Evolutionary conservation across 2,888 invertebrate genomes (phyloP), one percentile per base, ranked within the genome.

Genomic region (Drosophila nr. medialis): DNA sequence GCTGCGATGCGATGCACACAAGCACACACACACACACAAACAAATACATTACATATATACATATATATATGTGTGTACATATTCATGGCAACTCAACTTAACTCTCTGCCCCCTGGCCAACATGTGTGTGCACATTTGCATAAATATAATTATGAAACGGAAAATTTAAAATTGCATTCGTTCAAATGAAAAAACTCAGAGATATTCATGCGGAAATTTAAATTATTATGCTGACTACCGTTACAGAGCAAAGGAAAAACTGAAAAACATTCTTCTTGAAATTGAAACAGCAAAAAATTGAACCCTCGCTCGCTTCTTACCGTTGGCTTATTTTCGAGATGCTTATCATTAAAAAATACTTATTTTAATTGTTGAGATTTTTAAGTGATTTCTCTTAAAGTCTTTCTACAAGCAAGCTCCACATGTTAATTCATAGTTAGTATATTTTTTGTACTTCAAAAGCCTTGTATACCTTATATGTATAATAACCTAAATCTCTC

Each of bases 71-170:
- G 29, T 49, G 11, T 36, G 60, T 64, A 53, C 50, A 76, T 75
- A 76, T 85, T 72, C 73, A 81, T 74, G 55, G 50, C 70, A 82
- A 63, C 67, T 53, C 60, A 62, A 34, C 36, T 62, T 64, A 48
- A 55, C 61, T 76, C 38, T 59, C 6, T 65, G 64, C 50, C 51
- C 38, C 36, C 34, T 32, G 51, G 7, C 21, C 53, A 68, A 7
- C 50, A 51, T 62, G 53, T 65, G 56, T 65, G 64, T 55, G 59
- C 72, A 55, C 82, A 87, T 91, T 89, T 88, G 84, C 89, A 91
- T 91, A 90, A 89, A 90, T 88, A 90, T 90, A 90, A 91, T 90
- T 88, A 91, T 87, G 83, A 67, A 80, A 80, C 62, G 81, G 77
- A 72, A 88, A 77, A 80, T 81, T 83, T 80, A 65, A 83, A 86